Percentiles rank a stretch among this genome's conserved stretches.
phyloP scores from a whole-genome alignment of 2,888 invertebrate species.

The Drosophila suboccidentalis region DNA sequence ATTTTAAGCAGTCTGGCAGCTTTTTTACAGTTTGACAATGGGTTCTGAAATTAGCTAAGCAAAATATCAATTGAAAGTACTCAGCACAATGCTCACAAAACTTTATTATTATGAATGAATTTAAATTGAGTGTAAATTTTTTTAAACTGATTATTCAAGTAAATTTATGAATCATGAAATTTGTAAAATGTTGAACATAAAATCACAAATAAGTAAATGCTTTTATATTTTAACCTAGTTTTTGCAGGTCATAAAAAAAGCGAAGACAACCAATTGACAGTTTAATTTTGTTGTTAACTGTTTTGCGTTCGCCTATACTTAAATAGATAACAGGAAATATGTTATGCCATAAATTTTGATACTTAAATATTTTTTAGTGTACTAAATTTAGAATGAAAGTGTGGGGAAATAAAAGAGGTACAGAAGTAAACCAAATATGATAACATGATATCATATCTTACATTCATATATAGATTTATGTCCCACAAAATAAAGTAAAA shows the following conservation, averaged over 20 bases:
- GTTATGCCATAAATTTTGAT: not conserved
- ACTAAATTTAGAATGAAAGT: not conserved
- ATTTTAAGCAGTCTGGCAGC: too few relatives aligned
- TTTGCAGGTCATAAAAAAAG: not conserved
- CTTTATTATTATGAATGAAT: not conserved
- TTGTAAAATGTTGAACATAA: not conserved
- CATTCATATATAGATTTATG: not conserved
- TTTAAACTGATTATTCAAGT: too few relatives aligned
- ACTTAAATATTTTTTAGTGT: not conserved
- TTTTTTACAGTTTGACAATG: too few relatives aligned
- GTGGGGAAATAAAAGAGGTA: not conserved
- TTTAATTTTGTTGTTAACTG: not conserved
- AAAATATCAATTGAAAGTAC: not conserved
- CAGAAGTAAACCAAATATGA: not conserved
- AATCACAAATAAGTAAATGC: not conserved
- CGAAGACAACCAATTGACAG: not conserved
- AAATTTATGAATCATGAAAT: not conserved
- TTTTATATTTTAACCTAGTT: not conserved
- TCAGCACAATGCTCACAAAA: not conserved
- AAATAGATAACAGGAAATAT: not conserved
- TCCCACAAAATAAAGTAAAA: not conserved
- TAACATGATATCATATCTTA: not conserved
- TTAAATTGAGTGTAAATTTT: not conserved
- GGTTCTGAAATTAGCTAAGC: not conserved
- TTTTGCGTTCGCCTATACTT: not conserved